These are phyloP conservation scores for Pygoscelis antarcticus DNA, from an alignment of 2,113 vertebrate species.

Conservation along the genomic window DNA sequence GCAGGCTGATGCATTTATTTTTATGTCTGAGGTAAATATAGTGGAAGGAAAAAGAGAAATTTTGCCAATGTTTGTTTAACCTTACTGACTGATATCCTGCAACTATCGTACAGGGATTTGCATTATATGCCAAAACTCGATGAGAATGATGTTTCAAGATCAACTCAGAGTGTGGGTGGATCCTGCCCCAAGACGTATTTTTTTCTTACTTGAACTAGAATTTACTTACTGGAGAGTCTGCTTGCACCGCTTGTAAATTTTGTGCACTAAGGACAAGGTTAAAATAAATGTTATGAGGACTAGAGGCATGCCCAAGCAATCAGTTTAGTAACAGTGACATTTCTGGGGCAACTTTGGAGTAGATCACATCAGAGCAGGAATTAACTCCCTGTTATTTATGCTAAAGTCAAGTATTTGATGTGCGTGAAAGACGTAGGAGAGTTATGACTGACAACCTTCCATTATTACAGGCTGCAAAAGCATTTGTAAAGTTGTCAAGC, in stretches of 20 bases:
- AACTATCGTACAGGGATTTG: conserved; percentile 9
- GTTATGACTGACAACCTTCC: conserved; percentile 7
- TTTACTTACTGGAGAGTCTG: background rate
- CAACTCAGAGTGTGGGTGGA: background rate
- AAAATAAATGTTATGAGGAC: background rate
- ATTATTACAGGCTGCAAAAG: background rate
- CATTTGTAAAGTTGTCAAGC: background rate
- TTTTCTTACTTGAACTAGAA: background rate
- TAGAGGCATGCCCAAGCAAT: background rate
- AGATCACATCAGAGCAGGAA: background rate
- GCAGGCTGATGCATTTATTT: background rate
- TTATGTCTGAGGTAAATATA: background rate
- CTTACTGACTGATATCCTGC: conserved; percentile 32
- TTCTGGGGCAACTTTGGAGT: background rate
- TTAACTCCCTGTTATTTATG: background rate
- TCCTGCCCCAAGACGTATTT: background rate
- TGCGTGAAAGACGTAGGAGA: background rate
- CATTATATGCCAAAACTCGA: background rate
- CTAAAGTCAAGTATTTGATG: background rate
- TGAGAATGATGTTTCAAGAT: conserved; percentile 18
- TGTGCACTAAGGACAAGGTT: background rate
- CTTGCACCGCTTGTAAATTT: background rate
- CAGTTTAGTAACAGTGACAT: background rate
- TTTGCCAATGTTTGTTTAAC: conserved; percentile 49
- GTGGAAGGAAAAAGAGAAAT: background rate